Percentiles rank a stretch among this genome's conserved stretches.
Conservation (phyloP, 2,113 vertebrate genomes). For the Arenaria interpres region DNA sequence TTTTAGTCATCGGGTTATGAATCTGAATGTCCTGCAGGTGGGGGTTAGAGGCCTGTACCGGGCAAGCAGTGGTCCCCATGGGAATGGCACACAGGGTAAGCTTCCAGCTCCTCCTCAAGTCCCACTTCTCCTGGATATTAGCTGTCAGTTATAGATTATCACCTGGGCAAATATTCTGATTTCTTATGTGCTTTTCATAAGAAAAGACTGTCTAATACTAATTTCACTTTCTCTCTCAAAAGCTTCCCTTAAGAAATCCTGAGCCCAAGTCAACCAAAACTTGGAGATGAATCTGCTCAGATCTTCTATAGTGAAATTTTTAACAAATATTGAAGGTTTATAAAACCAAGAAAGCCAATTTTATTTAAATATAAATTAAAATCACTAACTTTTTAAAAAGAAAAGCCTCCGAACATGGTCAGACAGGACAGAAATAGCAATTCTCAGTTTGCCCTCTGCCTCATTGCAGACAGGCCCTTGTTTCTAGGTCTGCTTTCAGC, state of each 20-base stretch:
- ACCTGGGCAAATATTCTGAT: background rate
- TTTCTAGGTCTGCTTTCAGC: background rate
- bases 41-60: background rate
- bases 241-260: background rate
- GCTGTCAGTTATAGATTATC: background rate
- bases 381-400: background rate
- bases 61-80: background rate
- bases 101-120: background rate
- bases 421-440: background rate
- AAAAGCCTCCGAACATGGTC: background rate
- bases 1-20: background rate
- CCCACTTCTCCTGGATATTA: background rate
- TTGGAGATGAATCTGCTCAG: background rate
- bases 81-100: background rate
- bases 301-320: background rate
- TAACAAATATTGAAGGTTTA: background rate
- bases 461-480: background rate
- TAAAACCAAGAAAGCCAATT: background rate
- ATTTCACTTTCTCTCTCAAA: background rate
- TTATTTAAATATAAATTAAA: background rate
- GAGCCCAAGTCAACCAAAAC: background rate
- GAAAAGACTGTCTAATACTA: background rate
- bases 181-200: background rate
- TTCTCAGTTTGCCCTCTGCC: background rate
- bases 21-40: background rate